These are phyloP conservation scores for Drosophila austrosaltans DNA, from an alignment of 2,888 invertebrate genomes.

Conservation along the genomic window DNA sequence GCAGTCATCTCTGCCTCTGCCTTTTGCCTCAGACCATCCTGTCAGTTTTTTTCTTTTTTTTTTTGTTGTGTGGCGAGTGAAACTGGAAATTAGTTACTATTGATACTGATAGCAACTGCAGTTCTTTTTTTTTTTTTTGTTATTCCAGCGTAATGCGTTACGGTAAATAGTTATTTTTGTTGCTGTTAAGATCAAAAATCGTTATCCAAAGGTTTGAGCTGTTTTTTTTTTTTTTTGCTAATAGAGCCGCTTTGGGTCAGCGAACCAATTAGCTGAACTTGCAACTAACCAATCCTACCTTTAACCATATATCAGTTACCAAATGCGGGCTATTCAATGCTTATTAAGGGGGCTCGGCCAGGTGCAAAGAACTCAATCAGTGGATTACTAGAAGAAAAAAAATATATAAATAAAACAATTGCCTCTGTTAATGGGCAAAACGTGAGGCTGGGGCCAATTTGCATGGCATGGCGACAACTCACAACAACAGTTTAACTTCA, in stretches of 20 bases:
- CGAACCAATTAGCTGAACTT: slow-evolving; percentile 45
- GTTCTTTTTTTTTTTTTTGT: slow-evolving; percentile 66
- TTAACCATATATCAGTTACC: slow-evolving; percentile 6
- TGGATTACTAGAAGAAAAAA: slow-evolving; percentile 24
- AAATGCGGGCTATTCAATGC: slow-evolving; percentile 49
- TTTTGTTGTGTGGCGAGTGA: slow-evolving; percentile 49
- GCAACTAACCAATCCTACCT: slow-evolving; percentile 25
- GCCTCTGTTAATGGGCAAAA: slow-evolving; percentile 78
- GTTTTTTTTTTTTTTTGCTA: slow-evolving; percentile 39
- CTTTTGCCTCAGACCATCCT: slow-evolving; percentile 32
- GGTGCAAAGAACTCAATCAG: slow-evolving; percentile 78
- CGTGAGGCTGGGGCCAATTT: slow-evolving; percentile 74
- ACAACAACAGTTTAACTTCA: slow-evolving; percentile 54
- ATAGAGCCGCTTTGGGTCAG: slow-evolving; percentile 22
- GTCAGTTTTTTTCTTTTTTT: slow-evolving; percentile 47
- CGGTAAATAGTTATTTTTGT: slow-evolving; percentile 73
- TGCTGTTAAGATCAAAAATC: slow-evolving; percentile 73
- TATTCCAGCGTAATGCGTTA: slow-evolving; percentile 71
- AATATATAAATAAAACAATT: slow-evolving; percentile 62
- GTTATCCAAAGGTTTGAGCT: slow-evolving; percentile 40
- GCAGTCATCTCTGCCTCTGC: slow-evolving; percentile 7
- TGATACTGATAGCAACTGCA: slow-evolving; percentile 75
- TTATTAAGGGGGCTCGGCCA: slow-evolving; percentile 48
- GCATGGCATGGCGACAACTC: slow-evolving; percentile 61
- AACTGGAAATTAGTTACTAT: slow-evolving; percentile 73